Conservation (phyloP, 2,888 invertebrate species). For the Dicyrtomina minuta region DNA sequence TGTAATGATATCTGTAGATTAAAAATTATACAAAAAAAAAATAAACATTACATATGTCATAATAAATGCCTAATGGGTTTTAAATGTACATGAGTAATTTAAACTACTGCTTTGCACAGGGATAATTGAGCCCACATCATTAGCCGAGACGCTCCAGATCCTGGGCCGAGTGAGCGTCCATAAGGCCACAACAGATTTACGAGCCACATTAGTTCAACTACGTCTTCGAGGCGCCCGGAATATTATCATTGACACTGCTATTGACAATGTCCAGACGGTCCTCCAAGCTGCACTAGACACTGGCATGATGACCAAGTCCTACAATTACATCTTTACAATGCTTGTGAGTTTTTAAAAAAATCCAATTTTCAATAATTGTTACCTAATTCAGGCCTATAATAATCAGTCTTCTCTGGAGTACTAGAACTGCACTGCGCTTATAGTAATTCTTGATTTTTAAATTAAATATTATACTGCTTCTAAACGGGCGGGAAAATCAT, state of each 20-base stretch:
- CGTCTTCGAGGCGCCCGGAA: constrained; percentile 51
- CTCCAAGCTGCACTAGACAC: constrained; percentile 52
- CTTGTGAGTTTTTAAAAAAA: constrained; percentile 42
- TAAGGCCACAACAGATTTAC: constrained; percentile 44
- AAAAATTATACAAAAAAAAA: too few species aligned
- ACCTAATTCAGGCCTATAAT: constrained; percentile 7
- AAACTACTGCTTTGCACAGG: constrained; percentile 42
- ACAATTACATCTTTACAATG: constrained; percentile 52
- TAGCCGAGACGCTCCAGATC: constrained; percentile 49
- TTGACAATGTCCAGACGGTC: constrained; percentile 47
- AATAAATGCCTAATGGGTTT: too few species aligned
- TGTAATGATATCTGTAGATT: too few species aligned
- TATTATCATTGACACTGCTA: constrained; percentile 50
- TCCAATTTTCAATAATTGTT: neutral
- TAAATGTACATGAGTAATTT: too few species aligned
- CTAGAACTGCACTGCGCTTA: neutral
- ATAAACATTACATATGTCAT: too few species aligned
- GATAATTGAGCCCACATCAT: constrained; percentile 48
- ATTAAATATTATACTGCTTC: too few species aligned
- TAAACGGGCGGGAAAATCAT: too few species aligned
- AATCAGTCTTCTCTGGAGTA: neutral
- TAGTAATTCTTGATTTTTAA: too few species aligned
- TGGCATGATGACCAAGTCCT: constrained; percentile 53
- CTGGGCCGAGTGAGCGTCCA: constrained; percentile 48
- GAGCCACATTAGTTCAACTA: constrained; percentile 49